A percentile compares a stretch with the other conserved stretches of the same genome.
Evolutionary conservation across 2,797 vertebrate genomes (phyloP).

Genomic region (Scolopax bukidnonensis): DNA sequence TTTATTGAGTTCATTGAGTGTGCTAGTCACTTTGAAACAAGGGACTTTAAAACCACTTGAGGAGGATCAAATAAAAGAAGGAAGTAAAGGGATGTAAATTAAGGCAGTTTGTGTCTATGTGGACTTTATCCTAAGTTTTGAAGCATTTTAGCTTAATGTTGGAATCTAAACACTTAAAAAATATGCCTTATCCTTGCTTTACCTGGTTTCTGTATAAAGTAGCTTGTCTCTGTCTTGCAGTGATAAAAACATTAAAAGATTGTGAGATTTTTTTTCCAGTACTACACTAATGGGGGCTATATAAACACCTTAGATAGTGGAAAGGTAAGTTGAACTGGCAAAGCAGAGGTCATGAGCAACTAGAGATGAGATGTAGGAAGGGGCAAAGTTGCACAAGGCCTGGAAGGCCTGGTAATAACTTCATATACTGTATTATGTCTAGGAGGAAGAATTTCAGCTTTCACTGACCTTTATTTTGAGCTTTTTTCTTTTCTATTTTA

Average conservation of each 20-base stretch:
- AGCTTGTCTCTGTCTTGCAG: slow-evolving; percentile 3
- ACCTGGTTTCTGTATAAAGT: not conserved
- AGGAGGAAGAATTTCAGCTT: slow-evolving; percentile 56
- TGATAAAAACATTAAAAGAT: slow-evolving; percentile 50
- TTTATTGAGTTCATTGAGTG: not conserved
- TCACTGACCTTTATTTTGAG: slow-evolving; percentile 70
- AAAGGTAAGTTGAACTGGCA: slow-evolving; percentile 35
- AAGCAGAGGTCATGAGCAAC: slow-evolving; percentile 26
- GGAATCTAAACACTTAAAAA: not conserved
- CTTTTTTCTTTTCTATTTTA: slow-evolving; percentile 59
- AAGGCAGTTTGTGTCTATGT: not conserved
- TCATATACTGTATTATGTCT: slow-evolving; percentile 56
- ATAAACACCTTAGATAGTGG: slow-evolving; percentile 32
- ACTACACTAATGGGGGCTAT: slow-evolving; percentile 11
- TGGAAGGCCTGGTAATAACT: slow-evolving; percentile 60
- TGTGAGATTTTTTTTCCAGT: not conserved
- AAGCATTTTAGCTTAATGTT: not conserved
- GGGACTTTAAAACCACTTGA: not conserved
- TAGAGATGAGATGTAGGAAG: slow-evolving; percentile 40
- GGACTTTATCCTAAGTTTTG: not conserved
- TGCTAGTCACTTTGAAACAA: not conserved
- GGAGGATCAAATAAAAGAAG: not conserved
- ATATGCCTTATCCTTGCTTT: not conserved
- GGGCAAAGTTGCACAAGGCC: not conserved
- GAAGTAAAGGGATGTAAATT: not conserved